phyloP scores from a whole-genome alignment of 2,113 vertebrate genomes.

The Verasper variegatus region DNA sequence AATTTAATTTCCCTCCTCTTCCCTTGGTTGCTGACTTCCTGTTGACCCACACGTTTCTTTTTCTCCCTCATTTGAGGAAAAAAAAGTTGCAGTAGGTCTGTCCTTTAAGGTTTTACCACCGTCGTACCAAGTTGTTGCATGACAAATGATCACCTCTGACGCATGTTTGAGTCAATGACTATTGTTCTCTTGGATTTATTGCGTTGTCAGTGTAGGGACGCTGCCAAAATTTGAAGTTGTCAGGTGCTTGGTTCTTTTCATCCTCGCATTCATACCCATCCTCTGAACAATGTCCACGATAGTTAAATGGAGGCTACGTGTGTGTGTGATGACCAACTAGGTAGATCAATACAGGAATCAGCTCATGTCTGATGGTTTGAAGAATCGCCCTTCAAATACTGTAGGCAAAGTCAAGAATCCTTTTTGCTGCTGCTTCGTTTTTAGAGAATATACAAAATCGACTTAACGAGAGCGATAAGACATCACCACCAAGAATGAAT shows the following conservation, averaged over 20 bases:
- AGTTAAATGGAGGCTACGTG: conserved; percentile 26
- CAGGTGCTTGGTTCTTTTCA: conserved; percentile 38
- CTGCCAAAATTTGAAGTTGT: conserved; percentile 49
- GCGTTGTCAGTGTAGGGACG: conserved; percentile 27
- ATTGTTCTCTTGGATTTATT: conserved; percentile 38
- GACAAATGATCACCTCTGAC: conserved; percentile 63
- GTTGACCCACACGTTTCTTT: conserved; percentile 19
- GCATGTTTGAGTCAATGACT: conserved; percentile 66
- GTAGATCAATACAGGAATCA: conserved; percentile 14
- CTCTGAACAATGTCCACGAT: conserved; percentile 6
- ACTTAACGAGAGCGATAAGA: conserved; percentile 58
- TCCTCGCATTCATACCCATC: conserved; percentile 30
- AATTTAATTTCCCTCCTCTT: conserved; percentile 59
- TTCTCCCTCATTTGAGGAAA: background rate
- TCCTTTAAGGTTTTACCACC: conserved; percentile 46
- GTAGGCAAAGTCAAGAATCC: conserved; percentile 61
- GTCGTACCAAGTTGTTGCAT: conserved; percentile 67
- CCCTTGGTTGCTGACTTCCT: conserved; percentile 51
- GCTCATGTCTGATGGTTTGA: conserved; percentile 6
- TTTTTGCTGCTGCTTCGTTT: conserved; percentile 70
- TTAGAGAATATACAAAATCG: conserved; percentile 63
- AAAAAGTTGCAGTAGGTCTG: conserved; percentile 50
- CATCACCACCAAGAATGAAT: conserved; percentile 64
- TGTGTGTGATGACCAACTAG: conserved; percentile 18
- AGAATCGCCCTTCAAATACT: conserved; percentile 62